Percentiles rank a stretch among this genome's conserved stretches.
These are phyloP conservation scores for Notarius quadriscutis DNA, from an alignment of 2,113 vertebrate genomes.

Conservation along the genomic window DNA sequence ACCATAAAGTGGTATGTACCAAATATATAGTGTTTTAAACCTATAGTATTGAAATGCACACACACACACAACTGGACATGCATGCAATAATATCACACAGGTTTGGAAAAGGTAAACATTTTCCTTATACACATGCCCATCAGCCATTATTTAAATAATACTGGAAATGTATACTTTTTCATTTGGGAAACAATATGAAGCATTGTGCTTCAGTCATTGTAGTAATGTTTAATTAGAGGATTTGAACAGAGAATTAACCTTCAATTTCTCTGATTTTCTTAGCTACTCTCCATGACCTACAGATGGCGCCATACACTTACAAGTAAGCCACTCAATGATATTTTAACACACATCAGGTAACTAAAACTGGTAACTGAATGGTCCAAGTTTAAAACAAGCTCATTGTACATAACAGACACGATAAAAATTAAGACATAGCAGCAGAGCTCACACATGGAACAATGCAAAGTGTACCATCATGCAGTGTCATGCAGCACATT, in stretches of 20 bases:
- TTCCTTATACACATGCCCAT: not conserved
- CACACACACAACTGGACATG: not conserved
- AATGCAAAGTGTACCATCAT: constrained; percentile 49
- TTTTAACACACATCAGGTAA: not conserved
- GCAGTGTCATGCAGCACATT: constrained; percentile 78
- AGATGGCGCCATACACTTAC: constrained; percentile 61
- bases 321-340: not conserved
- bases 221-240: not conserved
- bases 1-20: not conserved
- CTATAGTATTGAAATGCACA: not conserved
- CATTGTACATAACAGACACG: not conserved
- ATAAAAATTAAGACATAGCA: not conserved
- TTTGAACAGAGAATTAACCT: not conserved
- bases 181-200: not conserved
- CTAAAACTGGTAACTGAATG: not conserved
- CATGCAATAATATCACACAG: constrained; percentile 25
- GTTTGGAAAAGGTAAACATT: not conserved
- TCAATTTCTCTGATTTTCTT: not conserved
- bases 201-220: not conserved
- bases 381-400: not conserved
- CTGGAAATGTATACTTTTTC: no score
- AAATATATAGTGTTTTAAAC: not conserved
- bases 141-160: no score
- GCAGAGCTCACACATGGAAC: constrained; percentile 34
- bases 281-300: constrained; percentile 36